Base-by-base conservation (phyloP, 2,888 invertebrate genomes). In the Aleiodes leptofemur region DNA sequence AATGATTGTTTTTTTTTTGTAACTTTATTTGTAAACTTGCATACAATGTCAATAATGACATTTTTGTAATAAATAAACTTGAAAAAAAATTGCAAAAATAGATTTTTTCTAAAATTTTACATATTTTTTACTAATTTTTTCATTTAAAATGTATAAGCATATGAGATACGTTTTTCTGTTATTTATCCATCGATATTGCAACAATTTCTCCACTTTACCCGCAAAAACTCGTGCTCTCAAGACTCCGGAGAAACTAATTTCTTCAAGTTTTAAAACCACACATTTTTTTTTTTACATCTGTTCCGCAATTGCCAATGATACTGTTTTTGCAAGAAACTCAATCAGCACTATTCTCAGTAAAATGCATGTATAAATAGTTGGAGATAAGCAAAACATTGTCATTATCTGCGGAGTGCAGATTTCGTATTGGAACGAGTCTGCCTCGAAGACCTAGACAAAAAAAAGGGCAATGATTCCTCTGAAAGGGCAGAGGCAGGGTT, bases 391-490 rank as follows among this genome's bases (percentile, higher is more conserved):
- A 57, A 29, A 31, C 14, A 57, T 29, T 57, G 31, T 31, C 57
- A 57, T 57, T 31, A 31, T 57, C 31, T 31, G 31, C 31, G 31
- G n/a, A 57, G 57, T 31, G 57, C 13, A 57, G 11, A 23, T 51
- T 61, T 59, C 43, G 8, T 50, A 29, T 50, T 34, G 69, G 23
- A 48, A 48, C 59, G 23, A 78, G 43, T 68, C 51, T 14, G 72
- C 29, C 9, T 69, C 56, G 31, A 14, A 23, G 23, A 23, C 23
- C 23, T 23, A 23, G 2, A 23, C 1, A 23, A 23, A 23, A 23
- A 23, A 23, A 23, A 23, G 23, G 71, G 68, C 50, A 7, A 79
- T 79, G 78, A 76, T 76, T 14, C 43, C 53, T 16, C 61, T 71
- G 34, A 53, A 57, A 34, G 64, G 69, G 57, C 59, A 66, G 61